Evolutionary conservation across 2,888 invertebrate genomes (phyloP).

Genomic region (Cistogaster globosa): DNA sequence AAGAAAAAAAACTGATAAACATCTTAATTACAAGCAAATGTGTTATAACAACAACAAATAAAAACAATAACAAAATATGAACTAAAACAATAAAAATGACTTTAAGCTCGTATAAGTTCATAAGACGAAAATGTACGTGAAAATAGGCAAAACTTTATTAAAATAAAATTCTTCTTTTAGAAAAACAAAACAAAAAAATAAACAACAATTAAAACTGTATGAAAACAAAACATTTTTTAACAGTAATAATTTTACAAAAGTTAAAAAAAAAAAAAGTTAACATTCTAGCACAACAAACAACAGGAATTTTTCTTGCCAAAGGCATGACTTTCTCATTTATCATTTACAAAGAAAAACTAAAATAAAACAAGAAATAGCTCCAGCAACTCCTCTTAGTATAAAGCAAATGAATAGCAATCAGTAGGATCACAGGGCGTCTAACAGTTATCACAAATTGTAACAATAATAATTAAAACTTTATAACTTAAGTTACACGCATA

Average conservation of each 20-base stretch:
- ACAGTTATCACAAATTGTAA: conserved; percentile 37
- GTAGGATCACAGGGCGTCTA: conserved; percentile 31
- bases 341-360: conserved; percentile 25
- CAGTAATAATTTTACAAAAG: not conserved
- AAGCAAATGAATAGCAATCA: conserved; percentile 40
- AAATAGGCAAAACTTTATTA: conserved; percentile 40
- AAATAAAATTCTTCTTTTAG: conserved; percentile 12
- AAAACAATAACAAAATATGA: conserved; percentile 15
- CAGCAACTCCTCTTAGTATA: conserved; percentile 29
- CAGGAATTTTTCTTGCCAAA: conserved; percentile 40
- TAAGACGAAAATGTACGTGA: conserved; percentile 5
- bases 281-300: conserved; percentile 23
- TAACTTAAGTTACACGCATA: conserved; percentile 6
- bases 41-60: conserved; percentile 24
- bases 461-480: conserved; percentile 23
- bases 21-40: conserved; percentile 72
- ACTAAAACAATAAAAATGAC: conserved; percentile 44
- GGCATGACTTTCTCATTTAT: conserved; percentile 58
- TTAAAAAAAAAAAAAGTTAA: conserved; percentile 58
- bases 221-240: conserved; percentile 33
- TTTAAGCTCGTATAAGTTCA: conserved; percentile 10
- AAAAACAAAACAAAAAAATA: not conserved
- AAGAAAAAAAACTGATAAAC: conserved; percentile 66
- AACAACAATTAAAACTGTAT: conserved; percentile 1
- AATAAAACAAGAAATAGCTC: not conserved